phyloP scores from a whole-genome alignment of 2,888 invertebrate species.

The Pteria penguin region DNA sequence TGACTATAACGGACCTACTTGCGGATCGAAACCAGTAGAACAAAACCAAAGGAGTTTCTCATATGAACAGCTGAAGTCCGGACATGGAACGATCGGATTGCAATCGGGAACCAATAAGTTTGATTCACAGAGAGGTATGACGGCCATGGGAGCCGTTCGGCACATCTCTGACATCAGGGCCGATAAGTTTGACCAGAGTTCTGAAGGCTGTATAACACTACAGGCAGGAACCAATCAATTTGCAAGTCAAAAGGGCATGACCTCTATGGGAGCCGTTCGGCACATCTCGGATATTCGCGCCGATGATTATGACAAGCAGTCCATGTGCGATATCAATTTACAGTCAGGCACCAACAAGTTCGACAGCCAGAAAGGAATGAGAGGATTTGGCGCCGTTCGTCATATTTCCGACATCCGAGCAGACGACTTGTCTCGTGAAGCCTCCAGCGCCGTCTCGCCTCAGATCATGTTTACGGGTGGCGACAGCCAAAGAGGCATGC shows the following conservation, averaged over 20 bases:
- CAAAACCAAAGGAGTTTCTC: constrained; percentile 72
- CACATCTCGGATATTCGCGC: constrained; percentile 76
- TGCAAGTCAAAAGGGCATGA: constrained; percentile 76
- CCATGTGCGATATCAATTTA: constrained; percentile 67
- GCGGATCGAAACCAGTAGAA: constrained; percentile 77
- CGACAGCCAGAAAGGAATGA: constrained; percentile 77
- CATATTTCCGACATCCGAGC: constrained; percentile 77
- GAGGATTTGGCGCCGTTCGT: constrained; percentile 63
- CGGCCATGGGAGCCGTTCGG: constrained; percentile 74
- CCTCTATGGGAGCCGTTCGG: constrained; percentile 64
- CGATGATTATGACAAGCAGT: constrained; percentile 66
- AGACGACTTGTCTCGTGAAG: constrained; percentile 64
- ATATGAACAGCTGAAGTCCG: constrained; percentile 72
- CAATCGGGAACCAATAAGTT: constrained; percentile 76
- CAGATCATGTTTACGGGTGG: constrained; percentile 63
- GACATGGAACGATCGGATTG: constrained; percentile 70
- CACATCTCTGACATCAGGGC: constrained; percentile 75
- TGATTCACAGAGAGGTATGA: constrained; percentile 76
- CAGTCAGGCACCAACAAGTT: constrained; percentile 78
- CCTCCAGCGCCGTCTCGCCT: constrained; percentile 40
- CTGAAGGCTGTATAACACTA: constrained; percentile 69
- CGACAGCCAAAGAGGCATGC: constrained; percentile 75
- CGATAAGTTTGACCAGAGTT: constrained; percentile 64
- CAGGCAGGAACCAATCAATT: constrained; percentile 76
- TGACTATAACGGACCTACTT: constrained; percentile 74